Percentiles rank a stretch among this genome's conserved stretches.
phyloP scores from a whole-genome alignment of 2,888 invertebrate species.

The Argyra leucocephala region DNA sequence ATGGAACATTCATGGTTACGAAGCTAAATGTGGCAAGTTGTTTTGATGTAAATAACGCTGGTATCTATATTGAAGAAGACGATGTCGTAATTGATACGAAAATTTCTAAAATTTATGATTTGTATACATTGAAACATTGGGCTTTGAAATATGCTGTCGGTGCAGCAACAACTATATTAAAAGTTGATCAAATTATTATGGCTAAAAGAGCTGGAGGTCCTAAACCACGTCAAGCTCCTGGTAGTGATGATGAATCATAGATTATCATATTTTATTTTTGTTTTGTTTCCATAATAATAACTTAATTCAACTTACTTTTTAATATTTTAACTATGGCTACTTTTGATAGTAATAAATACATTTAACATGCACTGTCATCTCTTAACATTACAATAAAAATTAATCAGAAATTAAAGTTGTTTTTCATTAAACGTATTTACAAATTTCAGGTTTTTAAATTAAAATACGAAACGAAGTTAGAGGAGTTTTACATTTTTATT shows the following conservation, averaged over 20 bases:
- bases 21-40: constrained; percentile 88
- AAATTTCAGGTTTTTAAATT: too few relatives aligned
- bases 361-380: too few relatives aligned
- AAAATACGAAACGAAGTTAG: too few relatives aligned
- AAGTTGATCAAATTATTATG: constrained; percentile 97
- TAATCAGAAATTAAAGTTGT: too few relatives aligned
- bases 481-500: too few relatives aligned
- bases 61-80: constrained; percentile 57
- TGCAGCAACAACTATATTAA: constrained; percentile 83
- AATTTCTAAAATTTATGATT: constrained; percentile 72
- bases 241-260: constrained; percentile 66
- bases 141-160: constrained; percentile 90
- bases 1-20: constrained; percentile 75
- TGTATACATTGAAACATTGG: constrained; percentile 82
- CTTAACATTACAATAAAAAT: too few relatives aligned
- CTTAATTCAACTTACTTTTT: too few relatives aligned
- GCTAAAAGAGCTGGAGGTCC: constrained; percentile 95
- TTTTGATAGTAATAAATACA: too few relatives aligned
- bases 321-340: too few relatives aligned
- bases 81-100: too few relatives aligned
- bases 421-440: too few relatives aligned
- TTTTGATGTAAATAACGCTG: constrained; percentile 81
- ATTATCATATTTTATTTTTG: constrained; percentile 13
- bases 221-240: constrained; percentile 60
- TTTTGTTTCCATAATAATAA: too few relatives aligned